Evolutionary conservation across 1,140 invertebrate species (phyloP), one percentile per base, ranked within the genome.

Genomic region (Branchinecta lindahli): DNA sequence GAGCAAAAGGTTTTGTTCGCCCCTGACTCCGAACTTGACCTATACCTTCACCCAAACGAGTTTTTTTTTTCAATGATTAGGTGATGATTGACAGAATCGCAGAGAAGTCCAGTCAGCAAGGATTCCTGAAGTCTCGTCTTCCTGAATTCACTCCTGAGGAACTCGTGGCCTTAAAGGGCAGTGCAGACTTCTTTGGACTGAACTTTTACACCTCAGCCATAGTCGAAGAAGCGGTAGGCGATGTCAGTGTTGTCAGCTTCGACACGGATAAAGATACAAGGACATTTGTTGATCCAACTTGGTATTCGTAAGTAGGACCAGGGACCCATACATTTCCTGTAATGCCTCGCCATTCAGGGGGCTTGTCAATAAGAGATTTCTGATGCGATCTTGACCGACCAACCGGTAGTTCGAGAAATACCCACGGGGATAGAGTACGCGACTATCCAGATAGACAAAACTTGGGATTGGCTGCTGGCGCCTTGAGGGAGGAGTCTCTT

Each of bases 121-220:
- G 81, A 68, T 75, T 81, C 7, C 46, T 72, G 8, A 77, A 75
- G 33, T 76, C 82, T 6, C 79, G 83, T 21, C 73, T 84, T 8
- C 79, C 82, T 46, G 78, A 79, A 68, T 82, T 84, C 69, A 79
- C 79, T 12, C 73, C 76, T 20, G 75, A 80, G 70, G 81, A 81
- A 78, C 80, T 80, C 0, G 20, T 77, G 2, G 73, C 77, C 66
- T 77, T 87, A 7, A 79, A 77, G 69, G 85, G 84, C 70, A 69
- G 47, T 20, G 68, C 68, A 8, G 80, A 82, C 72, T 82, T 80
- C 68, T 72, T 82, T 68, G 79, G 78, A 12, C 72, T 81, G 21
- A 80, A 80, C 75, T 79, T 79, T 70, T 82, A 80, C 69, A 75
- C 75, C 4, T 75, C 73, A n/a, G 21, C 69, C 21, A 44, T 72